Evolutionary conservation across 2,888 invertebrate species (phyloP), one percentile per base, ranked within the genome.

Genomic region (Peribatodes rhomboidaria): DNA sequence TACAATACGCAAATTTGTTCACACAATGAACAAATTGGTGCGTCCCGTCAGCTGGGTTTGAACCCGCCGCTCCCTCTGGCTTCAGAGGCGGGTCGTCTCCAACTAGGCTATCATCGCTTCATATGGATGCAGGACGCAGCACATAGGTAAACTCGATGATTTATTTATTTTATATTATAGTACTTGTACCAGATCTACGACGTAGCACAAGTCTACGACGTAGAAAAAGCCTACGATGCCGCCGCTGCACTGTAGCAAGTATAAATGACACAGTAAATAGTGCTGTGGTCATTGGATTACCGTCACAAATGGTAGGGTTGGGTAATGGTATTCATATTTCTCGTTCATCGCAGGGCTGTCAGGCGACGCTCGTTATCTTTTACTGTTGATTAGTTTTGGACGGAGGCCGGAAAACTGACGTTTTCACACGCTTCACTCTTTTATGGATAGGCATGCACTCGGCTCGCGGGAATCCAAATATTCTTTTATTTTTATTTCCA

Each of bases 351-450:
- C 71, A 76, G 71, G 70, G 76, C 62, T 75, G 79, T 66, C 78
- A 69, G 54, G n/a, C 69, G 60, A 55, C 66, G 68, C 72, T 74
- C 80, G 79, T 81, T 80, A 76, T 71, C 76, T 76, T 76, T 75
- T 69, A 75, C 74, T 75, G 81, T 80, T 82, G 80, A 82, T 82
- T 82, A 81, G 82, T 80, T 82, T 76, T 72, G 71, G 52, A n/a
- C 67, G 58, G 44, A 46, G 35, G 60, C 64, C 57, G 61, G 70
- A 42, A 72, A 74, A 72, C 70, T 69, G 69, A 69, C 65, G 64
- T 57, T 68, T 67, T 66, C 66, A 62, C 64, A 62, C 61, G 61
- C 71, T 53, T 44, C 50, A 56, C 13, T 57, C 50, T 50, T 64
- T 50, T 39, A 65, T 37, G 18, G 35, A 59, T 54, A 55, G 59